phyloP scores from a whole-genome alignment of 2,113 vertebrate species.

The Ictidomys tridecemlineatus region DNA sequence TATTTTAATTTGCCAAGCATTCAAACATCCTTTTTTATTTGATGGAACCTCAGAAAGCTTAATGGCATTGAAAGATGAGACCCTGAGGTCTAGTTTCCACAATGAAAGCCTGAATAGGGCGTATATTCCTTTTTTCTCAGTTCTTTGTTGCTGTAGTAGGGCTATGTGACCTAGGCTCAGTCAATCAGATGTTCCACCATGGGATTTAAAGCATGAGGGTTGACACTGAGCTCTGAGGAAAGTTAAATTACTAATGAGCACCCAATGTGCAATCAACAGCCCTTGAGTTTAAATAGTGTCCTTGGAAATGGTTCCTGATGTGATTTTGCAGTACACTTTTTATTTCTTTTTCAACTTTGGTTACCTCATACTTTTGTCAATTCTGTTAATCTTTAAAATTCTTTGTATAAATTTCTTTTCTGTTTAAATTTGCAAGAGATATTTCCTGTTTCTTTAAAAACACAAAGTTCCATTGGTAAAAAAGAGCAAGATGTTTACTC shows the following conservation, averaged over 20 bases:
- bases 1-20: background rate
- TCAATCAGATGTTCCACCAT: background rate
- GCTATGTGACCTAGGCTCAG: background rate
- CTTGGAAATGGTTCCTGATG: background rate
- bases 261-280: background rate
- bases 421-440: background rate
- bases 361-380: background rate
- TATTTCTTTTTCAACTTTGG: background rate
- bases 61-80: no score
- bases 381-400: background rate
- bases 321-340: background rate
- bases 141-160: background rate
- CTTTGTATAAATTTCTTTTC: background rate
- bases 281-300: background rate
- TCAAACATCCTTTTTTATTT: background rate
- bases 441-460: background rate
- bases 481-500: background rate
- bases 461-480: background rate
- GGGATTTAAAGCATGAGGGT: background rate
- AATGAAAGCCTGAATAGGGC: background rate
- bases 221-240: background rate
- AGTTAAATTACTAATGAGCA: background rate
- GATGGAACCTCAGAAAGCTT: background rate
- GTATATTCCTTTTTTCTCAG: background rate
- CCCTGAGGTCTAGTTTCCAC: background rate